phyloP scores from a whole-genome alignment of 2,797 vertebrate species.

The Cheirogaleus major region DNA sequence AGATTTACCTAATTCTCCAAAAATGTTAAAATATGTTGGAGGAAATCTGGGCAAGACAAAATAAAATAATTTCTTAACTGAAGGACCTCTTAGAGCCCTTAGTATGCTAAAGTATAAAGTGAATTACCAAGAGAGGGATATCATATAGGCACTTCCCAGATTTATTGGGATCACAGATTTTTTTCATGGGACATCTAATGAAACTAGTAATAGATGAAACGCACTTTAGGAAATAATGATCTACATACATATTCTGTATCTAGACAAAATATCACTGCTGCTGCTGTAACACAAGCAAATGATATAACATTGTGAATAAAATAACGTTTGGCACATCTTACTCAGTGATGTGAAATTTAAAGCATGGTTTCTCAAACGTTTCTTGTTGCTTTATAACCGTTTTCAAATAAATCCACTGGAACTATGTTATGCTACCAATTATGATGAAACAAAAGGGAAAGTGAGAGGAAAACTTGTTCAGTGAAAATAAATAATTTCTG shows the following conservation, averaged over 20 bases:
- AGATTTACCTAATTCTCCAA: not conserved
- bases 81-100: not conserved
- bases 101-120: not conserved
- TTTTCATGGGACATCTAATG: not conserved
- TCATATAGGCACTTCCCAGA: not conserved
- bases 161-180: not conserved
- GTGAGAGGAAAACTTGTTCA: conserved; percentile 14
- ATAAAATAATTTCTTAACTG: not conserved
- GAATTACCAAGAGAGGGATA: not conserved
- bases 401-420: conserved; percentile 49
- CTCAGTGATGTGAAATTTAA: not conserved
- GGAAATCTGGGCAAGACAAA: conserved; percentile 4
- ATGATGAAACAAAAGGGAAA: conserved; percentile 30
- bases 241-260: not conserved
- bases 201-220: not conserved
- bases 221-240: not conserved
- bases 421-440: conserved; percentile 50
- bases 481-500: conserved; percentile 55
- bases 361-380: conserved; percentile 27
- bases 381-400: conserved; percentile 53
- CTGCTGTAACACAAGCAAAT: not conserved
- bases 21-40: not conserved
- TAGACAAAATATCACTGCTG: not conserved
- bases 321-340: not conserved
- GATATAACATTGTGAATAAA: not conserved